Conservation (phyloP, 1,140 invertebrate species). For the Chironomus tepperi region DNA sequence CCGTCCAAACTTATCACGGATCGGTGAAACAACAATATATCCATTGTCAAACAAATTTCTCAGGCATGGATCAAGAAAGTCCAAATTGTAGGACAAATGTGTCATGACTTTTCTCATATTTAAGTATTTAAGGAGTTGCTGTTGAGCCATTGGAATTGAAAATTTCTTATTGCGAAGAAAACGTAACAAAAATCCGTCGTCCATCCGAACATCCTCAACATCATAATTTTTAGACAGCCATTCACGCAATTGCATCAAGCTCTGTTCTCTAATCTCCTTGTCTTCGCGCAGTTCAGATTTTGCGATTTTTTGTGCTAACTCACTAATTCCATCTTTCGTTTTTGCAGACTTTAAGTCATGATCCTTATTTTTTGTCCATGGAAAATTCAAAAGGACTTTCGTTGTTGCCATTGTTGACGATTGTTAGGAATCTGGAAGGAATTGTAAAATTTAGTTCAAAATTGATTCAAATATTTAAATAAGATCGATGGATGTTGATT, state of each 20-base stretch:
- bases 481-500: too few relatives aligned
- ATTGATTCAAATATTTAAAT: too few relatives aligned
- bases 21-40: constrained; percentile 62
- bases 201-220: constrained; percentile 56
- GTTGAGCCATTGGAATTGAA: constrained; percentile 67
- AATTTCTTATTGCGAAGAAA: constrained; percentile 72
- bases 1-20: constrained; percentile 57
- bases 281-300: constrained; percentile 56
- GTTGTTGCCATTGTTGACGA: background rate
- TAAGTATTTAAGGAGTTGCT: constrained; percentile 69
- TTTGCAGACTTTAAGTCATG: background rate
- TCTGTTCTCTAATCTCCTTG: constrained; percentile 47
- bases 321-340: constrained; percentile 33
- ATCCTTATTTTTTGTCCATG: background rate
- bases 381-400: background rate
- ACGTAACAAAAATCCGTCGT: constrained; percentile 62
- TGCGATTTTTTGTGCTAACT: constrained; percentile 45
- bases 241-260: constrained; percentile 50
- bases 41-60: constrained; percentile 54
- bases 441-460: too few relatives aligned
- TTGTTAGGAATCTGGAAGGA: background rate
- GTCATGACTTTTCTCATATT: constrained; percentile 58
- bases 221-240: constrained; percentile 61
- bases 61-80: constrained; percentile 52
- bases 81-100: constrained; percentile 52